Percentiles rank a stretch among this genome's conserved stretches.
Conservation (phyloP, 1,140 invertebrate species). For the Drosophila santomea region DNA sequence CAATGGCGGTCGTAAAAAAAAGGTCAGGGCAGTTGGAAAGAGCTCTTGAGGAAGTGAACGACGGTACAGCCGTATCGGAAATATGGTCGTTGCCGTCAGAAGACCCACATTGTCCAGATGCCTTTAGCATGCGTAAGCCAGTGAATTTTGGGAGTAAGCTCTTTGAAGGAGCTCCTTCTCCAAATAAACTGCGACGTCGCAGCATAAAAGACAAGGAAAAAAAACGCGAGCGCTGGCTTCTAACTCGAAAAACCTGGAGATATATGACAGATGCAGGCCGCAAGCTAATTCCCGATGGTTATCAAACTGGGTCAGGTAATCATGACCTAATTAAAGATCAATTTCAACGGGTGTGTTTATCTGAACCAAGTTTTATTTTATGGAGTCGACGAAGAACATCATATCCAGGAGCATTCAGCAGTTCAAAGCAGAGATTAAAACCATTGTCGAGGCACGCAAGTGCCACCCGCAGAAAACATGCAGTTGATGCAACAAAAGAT, state of each 20-base stretch:
- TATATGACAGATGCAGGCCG: slow-evolving; percentile 96
- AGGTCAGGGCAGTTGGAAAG: slow-evolving; percentile 61
- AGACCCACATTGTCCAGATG: not conserved
- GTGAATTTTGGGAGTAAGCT: not conserved
- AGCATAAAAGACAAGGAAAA: slow-evolving; percentile 71
- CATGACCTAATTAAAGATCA: slow-evolving; percentile 92
- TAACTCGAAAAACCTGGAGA: slow-evolving; percentile 94
- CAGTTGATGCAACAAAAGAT: slow-evolving; percentile 84
- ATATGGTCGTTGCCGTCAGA: too few relatives aligned
- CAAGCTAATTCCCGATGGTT: slow-evolving; percentile 91
- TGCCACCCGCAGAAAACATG: slow-evolving; percentile 84
- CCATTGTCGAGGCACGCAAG: slow-evolving; percentile 48
- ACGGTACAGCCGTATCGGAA: not conserved
- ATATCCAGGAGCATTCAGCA: slow-evolving; percentile 88
- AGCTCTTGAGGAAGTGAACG: slow-evolving; percentile 42
- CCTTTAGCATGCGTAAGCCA: not conserved
- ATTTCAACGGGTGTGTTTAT: slow-evolving; percentile 92
- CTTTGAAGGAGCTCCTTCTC: slow-evolving; percentile 1
- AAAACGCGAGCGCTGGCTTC: slow-evolving; percentile 91
- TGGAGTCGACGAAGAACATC: slow-evolving; percentile 91
- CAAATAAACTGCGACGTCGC: slow-evolving; percentile 31
- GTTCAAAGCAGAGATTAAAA: slow-evolving; percentile 86
- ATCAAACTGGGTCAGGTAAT: slow-evolving; percentile 89
- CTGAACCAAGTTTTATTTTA: slow-evolving; percentile 90
- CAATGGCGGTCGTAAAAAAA: slow-evolving; percentile 62